Base-by-base conservation (phyloP, 2,888 invertebrate genomes). In the Yponomeuta plumbellus region DNA sequence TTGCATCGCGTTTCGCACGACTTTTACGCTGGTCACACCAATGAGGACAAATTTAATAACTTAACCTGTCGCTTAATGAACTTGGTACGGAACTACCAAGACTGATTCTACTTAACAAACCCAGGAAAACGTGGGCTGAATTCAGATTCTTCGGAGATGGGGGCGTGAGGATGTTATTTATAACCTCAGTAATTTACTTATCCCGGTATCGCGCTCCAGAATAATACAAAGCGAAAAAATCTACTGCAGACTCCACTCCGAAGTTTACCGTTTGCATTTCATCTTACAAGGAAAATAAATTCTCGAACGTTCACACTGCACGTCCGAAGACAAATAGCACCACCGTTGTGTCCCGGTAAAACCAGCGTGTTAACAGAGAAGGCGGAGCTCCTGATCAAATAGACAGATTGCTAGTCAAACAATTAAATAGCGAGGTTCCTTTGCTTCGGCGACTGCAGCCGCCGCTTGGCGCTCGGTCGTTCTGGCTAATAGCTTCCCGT, bases 391-490 rank as follows among this genome's bases (percentile, higher is more conserved):
- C 89, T 87, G 83, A 80, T 72, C 80, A 88, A 88, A 88, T 80
- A 84, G 75, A 83, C 80, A 87, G 85, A 89, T 90, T 87, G 88
- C 83, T 79, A 80, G 78, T 76, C 81, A 90, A 90, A 90, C 83
- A 90, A 80, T 79, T 80, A 80, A 80, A 80, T 76, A 75, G 78
- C 78, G 71, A 74, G 71, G 76, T 83, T 83, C 79, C 76, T 78
- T 71, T 72, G 76, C 80, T 82, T 83, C 80, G 84, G 80, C 76
- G 22, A 26, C 21, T 26, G 17, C 23, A 17, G 44, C 61, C 61
- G 17, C 11, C 22, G 6, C 13, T 17, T 23, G 17, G 17, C 44
- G 11, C 20, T 1, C 20, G 21, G 64, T 26, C 68, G 73, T 65
- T 68, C 72, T 68, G 71, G 72, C 78, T 79, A 81, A 79, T 80